Evolutionary conservation across 2,113 vertebrate species (phyloP), one percentile per base, ranked within the genome.

Genomic region (Daphoenositta chrysoptera): DNA sequence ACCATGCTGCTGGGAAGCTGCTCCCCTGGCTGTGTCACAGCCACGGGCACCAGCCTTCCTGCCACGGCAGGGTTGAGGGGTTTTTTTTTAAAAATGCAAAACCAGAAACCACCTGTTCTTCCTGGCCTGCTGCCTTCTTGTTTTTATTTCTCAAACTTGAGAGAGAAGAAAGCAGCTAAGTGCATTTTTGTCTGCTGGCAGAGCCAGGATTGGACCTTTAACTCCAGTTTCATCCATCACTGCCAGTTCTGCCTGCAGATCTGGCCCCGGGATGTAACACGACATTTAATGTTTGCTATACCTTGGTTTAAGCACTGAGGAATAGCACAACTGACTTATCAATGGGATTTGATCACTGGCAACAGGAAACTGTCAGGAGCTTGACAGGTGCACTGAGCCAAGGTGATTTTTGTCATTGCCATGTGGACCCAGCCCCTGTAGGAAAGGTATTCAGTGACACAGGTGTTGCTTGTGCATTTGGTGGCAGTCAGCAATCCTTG

Each of bases 41-140:
- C 60, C 71, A 47, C 76, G 89, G 77, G 84, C 84, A 78, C 56
- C 89, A 75, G 44, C 56, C 65, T 90, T 90, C 83, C 85, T 92
- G 88, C 78, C 63, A 30, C 0, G 1, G 27, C 35, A 66, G 37
- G 22, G 35, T 9, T 84, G 45, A 24, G 57, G 56, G 13, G 20
- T 33, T 7, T 17, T 15, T 31, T 33, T n/a, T 42, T 54, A 17
- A 30, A 53, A 64, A 51, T 3, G 26, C 30, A 48, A 87, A 93
- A 60, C 11, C 11, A 65, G 65, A 96, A 57, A 2, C 8, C 87
- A 94, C 89, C 93, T 93, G 69, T 82, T 5, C 1, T 60, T 95
- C 35, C 56, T 89, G 89, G 79, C 76, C 15, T 92, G 35, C 72
- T 81, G 68, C 64, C 57, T 20, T 31, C 72, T 93, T 81, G 30